Conservation (phyloP, 2,113 vertebrate species). For the Pteruthius melanotis region DNA sequence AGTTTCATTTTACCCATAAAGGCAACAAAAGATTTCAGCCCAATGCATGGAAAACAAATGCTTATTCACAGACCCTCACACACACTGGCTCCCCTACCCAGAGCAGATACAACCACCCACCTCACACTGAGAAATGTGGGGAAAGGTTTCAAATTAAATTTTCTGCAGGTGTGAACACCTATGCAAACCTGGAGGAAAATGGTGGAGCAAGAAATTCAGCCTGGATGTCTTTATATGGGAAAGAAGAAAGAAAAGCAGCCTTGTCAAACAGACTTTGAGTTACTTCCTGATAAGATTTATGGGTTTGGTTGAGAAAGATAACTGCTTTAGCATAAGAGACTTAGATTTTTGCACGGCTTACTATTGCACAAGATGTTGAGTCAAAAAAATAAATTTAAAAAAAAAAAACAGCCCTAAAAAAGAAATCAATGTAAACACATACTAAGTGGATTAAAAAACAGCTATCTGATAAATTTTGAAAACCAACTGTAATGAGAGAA, state of each 20-base stretch:
- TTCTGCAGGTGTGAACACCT: not conserved
- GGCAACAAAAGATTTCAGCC: not conserved
- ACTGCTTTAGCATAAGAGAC: not conserved
- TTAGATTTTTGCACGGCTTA: not conserved
- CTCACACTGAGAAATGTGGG: not conserved
- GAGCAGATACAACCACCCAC: accelerated
- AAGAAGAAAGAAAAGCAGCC: not conserved
- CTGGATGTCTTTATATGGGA: not conserved
- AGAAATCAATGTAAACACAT: slow-evolving; percentile 17
- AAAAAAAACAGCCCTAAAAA: not conserved
- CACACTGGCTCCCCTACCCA: not conserved
- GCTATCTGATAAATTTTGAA: not conserved
- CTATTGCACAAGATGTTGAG: slow-evolving; percentile 4
- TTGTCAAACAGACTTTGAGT: not conserved
- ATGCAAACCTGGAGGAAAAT: not conserved
- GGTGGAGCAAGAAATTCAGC: not conserved
- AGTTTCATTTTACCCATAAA: not conserved
- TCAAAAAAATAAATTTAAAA: not conserved
- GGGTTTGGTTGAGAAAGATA: not conserved
- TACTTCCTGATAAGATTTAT: not conserved
- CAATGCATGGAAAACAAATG: not conserved
- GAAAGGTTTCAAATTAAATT: not conserved
- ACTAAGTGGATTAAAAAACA: slow-evolving; percentile 1
- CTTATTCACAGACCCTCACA: not conserved
- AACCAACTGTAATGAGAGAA: not conserved